phyloP scores from a whole-genome alignment of 2,888 invertebrate genomes.

The Parapristionchus giblindavisi region DNA sequence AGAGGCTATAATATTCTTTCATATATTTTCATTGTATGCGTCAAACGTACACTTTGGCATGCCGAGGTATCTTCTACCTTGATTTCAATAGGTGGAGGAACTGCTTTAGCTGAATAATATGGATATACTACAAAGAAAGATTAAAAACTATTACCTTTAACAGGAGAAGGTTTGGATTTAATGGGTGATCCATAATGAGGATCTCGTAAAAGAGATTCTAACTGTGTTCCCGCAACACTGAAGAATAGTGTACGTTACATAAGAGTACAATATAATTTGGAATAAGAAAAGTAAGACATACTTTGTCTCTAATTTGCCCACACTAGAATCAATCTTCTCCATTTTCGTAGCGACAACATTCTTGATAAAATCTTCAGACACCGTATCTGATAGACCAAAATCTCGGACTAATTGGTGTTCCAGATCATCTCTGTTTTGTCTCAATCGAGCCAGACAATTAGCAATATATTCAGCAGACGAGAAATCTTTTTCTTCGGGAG shows the following conservation, averaged over 20 bases:
- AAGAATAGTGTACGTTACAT: background rate
- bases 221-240: slow-evolving; percentile 6
- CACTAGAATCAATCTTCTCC: slow-evolving; percentile 32
- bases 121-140: background rate
- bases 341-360: slow-evolving; percentile 11
- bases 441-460: slow-evolving; percentile 4
- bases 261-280: background rate
- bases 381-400: background rate
- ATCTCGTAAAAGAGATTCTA: slow-evolving; percentile 24
- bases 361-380: background rate
- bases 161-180: slow-evolving; percentile 27
- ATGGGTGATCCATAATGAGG: slow-evolving; percentile 30
- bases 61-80: slow-evolving; percentile 17
- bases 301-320: slow-evolving; percentile 26
- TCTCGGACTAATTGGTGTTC: background rate
- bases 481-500: slow-evolving; percentile 8
- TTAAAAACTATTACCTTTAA: slow-evolving; percentile 2
- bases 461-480: slow-evolving; percentile 11
- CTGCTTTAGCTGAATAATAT: background rate
- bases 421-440: slow-evolving; percentile 25
- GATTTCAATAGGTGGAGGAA: slow-evolving; percentile 12
- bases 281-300: background rate
- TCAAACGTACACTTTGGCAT: no score
- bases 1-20: no score
- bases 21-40: no score